Percentiles rank a stretch among this genome's conserved stretches.
These are phyloP conservation scores for Panthera uncia DNA, from an alignment of 2,113 vertebrate genomes.

Conservation along the genomic window DNA sequence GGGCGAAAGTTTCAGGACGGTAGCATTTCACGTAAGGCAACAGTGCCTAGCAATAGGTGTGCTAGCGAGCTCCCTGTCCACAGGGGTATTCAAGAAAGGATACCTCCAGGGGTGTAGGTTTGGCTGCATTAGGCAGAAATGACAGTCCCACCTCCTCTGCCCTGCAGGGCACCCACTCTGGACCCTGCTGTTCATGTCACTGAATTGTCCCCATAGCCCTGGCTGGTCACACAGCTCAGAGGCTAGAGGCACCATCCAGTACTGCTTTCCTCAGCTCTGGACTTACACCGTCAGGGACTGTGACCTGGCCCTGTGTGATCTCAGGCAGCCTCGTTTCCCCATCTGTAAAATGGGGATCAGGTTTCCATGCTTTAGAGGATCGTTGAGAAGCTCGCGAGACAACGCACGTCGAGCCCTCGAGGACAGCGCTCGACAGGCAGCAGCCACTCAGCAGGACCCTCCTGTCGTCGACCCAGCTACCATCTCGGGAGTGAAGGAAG, in stretches of 20 bases:
- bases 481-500: background rate
- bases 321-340: background rate
- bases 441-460: background rate
- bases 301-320: background rate
- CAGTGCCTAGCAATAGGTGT: too few relatives aligned
- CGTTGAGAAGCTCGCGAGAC: background rate
- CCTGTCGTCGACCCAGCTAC: rapidly evolving
- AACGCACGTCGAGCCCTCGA: rapidly evolving
- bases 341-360: background rate
- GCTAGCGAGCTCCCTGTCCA: background rate
- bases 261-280: background rate
- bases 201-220: background rate
- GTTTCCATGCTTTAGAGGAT: rapidly evolving
- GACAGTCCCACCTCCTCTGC: background rate
- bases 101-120: background rate
- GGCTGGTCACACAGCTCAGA: background rate
- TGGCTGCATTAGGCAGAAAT: background rate
- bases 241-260: rapidly evolving
- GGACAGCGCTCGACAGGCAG: background rate
- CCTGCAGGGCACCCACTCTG: background rate
- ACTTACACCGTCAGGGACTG: background rate
- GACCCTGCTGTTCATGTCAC: background rate
- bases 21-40: background rate
- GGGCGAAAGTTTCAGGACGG: rapidly evolving
- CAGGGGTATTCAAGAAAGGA: background rate